Evolutionary conservation across 2,888 invertebrate genomes (phyloP).

Genomic region (Lamproptera curius): DNA sequence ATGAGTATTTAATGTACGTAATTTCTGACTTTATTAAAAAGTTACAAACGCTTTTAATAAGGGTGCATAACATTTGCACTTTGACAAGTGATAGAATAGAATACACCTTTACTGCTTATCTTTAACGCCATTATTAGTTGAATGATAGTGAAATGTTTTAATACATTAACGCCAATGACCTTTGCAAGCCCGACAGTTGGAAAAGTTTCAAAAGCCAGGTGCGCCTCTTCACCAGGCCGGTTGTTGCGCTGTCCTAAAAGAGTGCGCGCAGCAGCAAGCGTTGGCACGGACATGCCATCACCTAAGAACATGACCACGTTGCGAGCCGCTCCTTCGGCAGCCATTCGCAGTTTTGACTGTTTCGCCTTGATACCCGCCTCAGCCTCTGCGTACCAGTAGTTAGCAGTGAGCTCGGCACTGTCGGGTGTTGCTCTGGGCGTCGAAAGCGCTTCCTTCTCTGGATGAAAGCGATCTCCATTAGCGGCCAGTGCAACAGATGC

Average conservation of each 20-base stretch:
- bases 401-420: constrained; percentile 42
- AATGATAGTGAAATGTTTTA: constrained; percentile 8
- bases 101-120: too few species aligned
- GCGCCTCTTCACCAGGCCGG: constrained; percentile 77
- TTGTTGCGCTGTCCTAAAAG: constrained; percentile 79
- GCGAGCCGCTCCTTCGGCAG: constrained; percentile 30
- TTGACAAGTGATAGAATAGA: too few species aligned
- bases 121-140: too few species aligned
- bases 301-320: constrained; percentile 86
- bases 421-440: constrained; percentile 67
- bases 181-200: constrained; percentile 81
- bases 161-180: constrained; percentile 47
- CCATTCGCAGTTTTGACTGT: constrained; percentile 32
- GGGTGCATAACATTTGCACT: too few species aligned
- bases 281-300: constrained; percentile 87
- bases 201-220: constrained; percentile 80
- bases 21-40: too few species aligned
- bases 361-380: constrained; percentile 54
- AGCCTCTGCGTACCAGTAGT: constrained; percentile 69
- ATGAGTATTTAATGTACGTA: too few species aligned
- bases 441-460: too few species aligned
- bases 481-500: too few species aligned
- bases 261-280: constrained; percentile 81
- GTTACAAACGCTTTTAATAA: too few species aligned
- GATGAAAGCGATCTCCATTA: too few species aligned